Conservation (phyloP, 2,113 vertebrate genomes). For the Apus apus region DNA sequence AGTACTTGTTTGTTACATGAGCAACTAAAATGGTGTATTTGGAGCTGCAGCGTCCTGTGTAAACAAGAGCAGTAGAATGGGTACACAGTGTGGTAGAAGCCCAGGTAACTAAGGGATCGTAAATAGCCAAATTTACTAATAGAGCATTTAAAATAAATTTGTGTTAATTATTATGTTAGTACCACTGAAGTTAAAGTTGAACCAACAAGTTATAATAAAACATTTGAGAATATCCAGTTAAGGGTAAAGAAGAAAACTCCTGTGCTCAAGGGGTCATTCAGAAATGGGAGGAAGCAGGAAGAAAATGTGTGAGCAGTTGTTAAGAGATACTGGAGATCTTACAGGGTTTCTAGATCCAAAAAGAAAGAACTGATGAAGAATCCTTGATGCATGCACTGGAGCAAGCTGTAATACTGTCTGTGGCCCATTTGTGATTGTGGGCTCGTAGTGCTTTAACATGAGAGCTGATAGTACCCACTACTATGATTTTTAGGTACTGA, state of each 20-base stretch:
- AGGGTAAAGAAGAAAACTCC: neutral
- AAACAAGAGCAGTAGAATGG: neutral
- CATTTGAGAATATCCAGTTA: neutral
- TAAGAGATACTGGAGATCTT: neutral
- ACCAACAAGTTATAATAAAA: neutral
- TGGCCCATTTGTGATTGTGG: neutral
- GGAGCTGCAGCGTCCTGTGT: neutral
- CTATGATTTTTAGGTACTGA: neutral
- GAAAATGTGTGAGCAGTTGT: neutral
- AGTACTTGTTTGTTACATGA: neutral
- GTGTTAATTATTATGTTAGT: neutral
- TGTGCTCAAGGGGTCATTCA: neutral
- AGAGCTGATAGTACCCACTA: neutral
- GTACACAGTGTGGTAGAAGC: constrained; percentile 15
- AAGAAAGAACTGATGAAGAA: neutral
- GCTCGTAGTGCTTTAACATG: neutral
- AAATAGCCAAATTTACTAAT: neutral
- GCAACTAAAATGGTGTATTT: constrained; percentile 20
- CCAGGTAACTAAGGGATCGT: constrained; percentile 5
- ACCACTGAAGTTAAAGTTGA: neutral
- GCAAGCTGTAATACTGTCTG: neutral
- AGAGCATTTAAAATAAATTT: neutral
- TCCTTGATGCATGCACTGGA: neutral
- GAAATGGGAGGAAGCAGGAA: neutral
- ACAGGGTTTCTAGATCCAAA: neutral